phyloP scores from a whole-genome alignment of 92 coral and sea anemone genomes.

The Ricordea florida region DNA sequence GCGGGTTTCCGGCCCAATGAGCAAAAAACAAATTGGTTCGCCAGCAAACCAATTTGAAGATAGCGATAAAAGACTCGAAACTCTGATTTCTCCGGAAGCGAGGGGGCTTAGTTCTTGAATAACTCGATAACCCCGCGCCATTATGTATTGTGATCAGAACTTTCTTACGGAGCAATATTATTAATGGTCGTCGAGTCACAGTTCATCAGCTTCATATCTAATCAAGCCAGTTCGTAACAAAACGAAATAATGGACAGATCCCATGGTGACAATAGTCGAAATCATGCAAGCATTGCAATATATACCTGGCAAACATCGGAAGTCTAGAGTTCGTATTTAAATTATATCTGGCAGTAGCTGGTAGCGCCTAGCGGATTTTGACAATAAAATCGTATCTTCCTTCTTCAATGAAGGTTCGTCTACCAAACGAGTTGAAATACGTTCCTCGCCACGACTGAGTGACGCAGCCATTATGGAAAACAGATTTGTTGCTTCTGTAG shows the following conservation, averaged over 20 bases:
- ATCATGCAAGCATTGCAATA: background rate
- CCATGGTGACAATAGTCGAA: background rate
- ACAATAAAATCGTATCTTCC: constrained; percentile 23
- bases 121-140: constrained; percentile 18
- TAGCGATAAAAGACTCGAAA: background rate
- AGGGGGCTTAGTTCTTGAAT: constrained; percentile 6
- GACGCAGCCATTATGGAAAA: background rate
- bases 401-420: background rate
- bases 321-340: background rate
- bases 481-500: background rate
- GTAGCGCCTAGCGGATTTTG: constrained; percentile 5
- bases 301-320: constrained; percentile 1
- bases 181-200: constrained; percentile 1
- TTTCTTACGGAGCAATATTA: constrained; percentile 12
- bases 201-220: constrained; percentile 17
- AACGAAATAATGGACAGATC: background rate
- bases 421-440: background rate
- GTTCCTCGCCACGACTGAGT: background rate
- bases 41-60: constrained; percentile 2
- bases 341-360: background rate
- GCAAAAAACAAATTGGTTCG: too few relatives aligned
- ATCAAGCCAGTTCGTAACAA: background rate
- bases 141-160: too few relatives aligned
- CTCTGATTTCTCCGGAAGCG: background rate
- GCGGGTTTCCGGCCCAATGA: too few relatives aligned